Evolutionary conservation across 2,888 invertebrate genomes (phyloP).

Genomic region (Plebejus argus): DNA sequence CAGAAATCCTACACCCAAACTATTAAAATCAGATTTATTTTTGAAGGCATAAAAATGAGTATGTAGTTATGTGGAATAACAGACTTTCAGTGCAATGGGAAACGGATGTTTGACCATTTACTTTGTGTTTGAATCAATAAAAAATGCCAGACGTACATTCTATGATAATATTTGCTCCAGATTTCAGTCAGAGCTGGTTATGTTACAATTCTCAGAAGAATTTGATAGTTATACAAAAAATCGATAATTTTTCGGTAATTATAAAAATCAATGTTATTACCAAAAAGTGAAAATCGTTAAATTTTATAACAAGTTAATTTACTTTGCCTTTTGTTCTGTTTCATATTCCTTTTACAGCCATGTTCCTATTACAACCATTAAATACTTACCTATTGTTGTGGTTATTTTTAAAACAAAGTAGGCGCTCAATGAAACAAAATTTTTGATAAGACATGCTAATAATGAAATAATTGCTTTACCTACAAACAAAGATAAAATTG

Average conservation of each 20-base stretch:
- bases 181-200: not conserved
- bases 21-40: conserved; percentile 27
- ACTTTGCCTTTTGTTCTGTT: not conserved
- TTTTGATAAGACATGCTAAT: not conserved
- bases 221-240: not conserved
- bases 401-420: not conserved
- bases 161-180: conserved; percentile 29
- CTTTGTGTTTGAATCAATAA: conserved; percentile 59
- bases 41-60: conserved; percentile 28
- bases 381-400: not conserved
- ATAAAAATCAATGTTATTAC: not conserved
- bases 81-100: conserved; percentile 60
- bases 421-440: not conserved
- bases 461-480: conserved; percentile 20
- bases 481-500: conserved; percentile 8
- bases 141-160: conserved; percentile 42
- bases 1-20: not conserved
- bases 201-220: conserved; percentile 18
- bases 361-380: not conserved
- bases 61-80: conserved; percentile 44
- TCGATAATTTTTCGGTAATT: not conserved
- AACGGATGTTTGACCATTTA: conserved; percentile 68
- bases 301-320: too few species aligned
- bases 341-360: not conserved
- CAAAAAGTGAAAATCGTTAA: not conserved